These are phyloP conservation scores for Hydractinia echinata DNA, from an alignment of 30 jellyfish, hydroid and myxozoan genomes.

Conservation along the genomic window DNA sequence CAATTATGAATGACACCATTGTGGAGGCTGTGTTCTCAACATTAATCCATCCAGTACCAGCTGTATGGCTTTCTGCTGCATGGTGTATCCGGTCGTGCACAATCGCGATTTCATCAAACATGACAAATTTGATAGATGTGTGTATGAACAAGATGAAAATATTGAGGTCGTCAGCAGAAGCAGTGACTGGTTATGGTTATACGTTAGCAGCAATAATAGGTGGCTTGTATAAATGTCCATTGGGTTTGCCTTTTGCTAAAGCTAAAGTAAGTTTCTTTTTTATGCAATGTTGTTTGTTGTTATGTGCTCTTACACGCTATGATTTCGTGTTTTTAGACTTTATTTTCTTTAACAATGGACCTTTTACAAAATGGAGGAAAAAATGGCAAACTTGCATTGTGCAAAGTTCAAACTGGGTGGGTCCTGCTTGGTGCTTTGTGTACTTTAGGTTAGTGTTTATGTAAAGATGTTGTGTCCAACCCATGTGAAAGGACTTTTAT, in stretches of 20 bases:
- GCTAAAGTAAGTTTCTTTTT: slow-evolving; percentile 53
- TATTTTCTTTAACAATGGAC: slow-evolving; percentile 64
- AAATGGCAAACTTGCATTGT: slow-evolving; percentile 49
- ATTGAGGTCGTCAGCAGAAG: slow-evolving; percentile 72
- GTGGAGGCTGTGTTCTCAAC: slow-evolving; percentile 81
- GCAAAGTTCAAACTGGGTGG: slow-evolving; percentile 90
- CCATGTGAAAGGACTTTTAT: no score
- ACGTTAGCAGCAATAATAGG: slow-evolving; percentile 92
- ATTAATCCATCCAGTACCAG: slow-evolving; percentile 95
- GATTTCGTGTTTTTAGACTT: slow-evolving; percentile 45
- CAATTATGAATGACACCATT: slow-evolving; percentile 52
- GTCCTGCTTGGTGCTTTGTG: slow-evolving; percentile 76
- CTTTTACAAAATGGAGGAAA: slow-evolving; percentile 62
- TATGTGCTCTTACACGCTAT: neutral
- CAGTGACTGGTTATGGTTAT: slow-evolving; percentile 88
- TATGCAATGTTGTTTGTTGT: neutral
- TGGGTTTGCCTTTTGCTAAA: slow-evolving; percentile 80
- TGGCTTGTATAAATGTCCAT: slow-evolving; percentile 87
- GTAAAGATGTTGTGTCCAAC: neutral
- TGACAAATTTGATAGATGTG: slow-evolving; percentile 56
- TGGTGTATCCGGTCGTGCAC: slow-evolving; percentile 97
- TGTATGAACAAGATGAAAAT: slow-evolving; percentile 80
- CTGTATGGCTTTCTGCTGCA: slow-evolving; percentile 98
- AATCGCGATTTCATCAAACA: slow-evolving; percentile 75
- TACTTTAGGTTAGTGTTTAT: slow-evolving; percentile 63